A percentile compares a stretch with the other conserved stretches of the same genome.
Conservation (phyloP, 2,113 vertebrate species). For the Cyanocitta stelleri region DNA sequence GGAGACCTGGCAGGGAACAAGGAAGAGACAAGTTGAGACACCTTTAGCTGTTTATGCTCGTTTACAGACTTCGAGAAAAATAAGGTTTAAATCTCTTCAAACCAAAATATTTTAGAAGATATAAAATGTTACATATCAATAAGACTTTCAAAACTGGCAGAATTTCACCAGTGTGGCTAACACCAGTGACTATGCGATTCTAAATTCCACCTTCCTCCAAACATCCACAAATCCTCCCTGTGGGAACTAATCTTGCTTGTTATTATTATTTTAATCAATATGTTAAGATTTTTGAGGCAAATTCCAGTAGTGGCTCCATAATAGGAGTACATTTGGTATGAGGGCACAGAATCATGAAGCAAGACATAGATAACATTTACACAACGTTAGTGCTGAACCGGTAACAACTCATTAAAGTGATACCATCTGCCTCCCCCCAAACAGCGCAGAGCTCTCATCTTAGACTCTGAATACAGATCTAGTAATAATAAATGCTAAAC, state of each 20-base stretch:
- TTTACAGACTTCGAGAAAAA: not conserved
- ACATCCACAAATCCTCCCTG: not conserved
- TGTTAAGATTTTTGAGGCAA: not conserved
- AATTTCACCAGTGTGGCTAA: not conserved
- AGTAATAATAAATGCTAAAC: conserved; percentile 20
- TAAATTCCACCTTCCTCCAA: not conserved
- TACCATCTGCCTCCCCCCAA: conserved; percentile 4
- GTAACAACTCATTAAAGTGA: conserved; percentile 15
- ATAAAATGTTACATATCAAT: not conserved
- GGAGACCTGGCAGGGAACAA: not conserved
- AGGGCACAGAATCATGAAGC: not conserved
- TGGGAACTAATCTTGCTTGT: not conserved
- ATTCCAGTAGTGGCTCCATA: not conserved
- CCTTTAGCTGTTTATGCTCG: not conserved
- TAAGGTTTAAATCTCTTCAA: not conserved
- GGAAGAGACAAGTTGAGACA: not conserved
- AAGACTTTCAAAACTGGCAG: not conserved
- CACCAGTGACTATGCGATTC: not conserved
- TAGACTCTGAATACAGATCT: not conserved
- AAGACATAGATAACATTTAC: not conserved
- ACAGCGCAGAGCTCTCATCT: not conserved
- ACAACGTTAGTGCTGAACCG: not conserved
- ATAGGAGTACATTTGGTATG: not conserved
- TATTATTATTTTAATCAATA: not conserved
- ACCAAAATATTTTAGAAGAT: not conserved